These are phyloP conservation scores for Eristalinus aeneus DNA, from an alignment of 2,888 invertebrate species.

Conservation along the genomic window DNA sequence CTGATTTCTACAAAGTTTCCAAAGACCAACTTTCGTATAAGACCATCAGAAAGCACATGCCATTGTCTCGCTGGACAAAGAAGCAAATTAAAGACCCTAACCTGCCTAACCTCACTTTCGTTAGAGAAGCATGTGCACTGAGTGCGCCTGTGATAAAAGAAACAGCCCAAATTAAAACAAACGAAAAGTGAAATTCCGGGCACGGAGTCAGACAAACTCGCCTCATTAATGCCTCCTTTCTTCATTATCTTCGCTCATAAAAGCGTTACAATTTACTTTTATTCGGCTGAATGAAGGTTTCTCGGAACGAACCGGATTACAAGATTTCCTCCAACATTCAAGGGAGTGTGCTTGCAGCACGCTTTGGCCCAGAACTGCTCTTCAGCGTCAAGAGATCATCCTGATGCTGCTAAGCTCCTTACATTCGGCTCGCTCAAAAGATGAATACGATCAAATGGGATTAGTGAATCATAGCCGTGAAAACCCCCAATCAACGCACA, in stretches of 20 bases:
- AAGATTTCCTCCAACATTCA: neutral
- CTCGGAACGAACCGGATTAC: neutral
- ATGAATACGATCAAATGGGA: slow-evolving; percentile 11
- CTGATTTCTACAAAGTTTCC: too few relatives aligned
- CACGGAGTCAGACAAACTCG: neutral
- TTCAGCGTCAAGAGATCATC: slow-evolving; percentile 12
- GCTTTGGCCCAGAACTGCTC: neutral
- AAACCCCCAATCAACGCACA: slow-evolving; percentile 23
- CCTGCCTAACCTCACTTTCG: neutral
- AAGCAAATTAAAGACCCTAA: neutral
- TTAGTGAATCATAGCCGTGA: slow-evolving; percentile 36
- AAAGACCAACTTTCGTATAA: too few relatives aligned
- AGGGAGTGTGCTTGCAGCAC: neutral
- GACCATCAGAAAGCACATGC: neutral
- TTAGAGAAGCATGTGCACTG: neutral
- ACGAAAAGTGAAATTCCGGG: slow-evolving; percentile 30
- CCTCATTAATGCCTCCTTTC: neutral
- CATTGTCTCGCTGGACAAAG: neutral
- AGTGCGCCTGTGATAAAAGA: neutral
- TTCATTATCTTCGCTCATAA: neutral
- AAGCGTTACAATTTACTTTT: slow-evolving; percentile 1
- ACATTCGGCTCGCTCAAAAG: slow-evolving; percentile 26
- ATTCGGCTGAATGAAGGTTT: neutral
- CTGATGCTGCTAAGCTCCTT: neutral
- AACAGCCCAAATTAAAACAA: neutral